A percentile compares a stretch with the other conserved stretches of the same genome.
Evolutionary conservation across 2,113 vertebrate species (phyloP).

Genomic region (Felis catus): DNA sequence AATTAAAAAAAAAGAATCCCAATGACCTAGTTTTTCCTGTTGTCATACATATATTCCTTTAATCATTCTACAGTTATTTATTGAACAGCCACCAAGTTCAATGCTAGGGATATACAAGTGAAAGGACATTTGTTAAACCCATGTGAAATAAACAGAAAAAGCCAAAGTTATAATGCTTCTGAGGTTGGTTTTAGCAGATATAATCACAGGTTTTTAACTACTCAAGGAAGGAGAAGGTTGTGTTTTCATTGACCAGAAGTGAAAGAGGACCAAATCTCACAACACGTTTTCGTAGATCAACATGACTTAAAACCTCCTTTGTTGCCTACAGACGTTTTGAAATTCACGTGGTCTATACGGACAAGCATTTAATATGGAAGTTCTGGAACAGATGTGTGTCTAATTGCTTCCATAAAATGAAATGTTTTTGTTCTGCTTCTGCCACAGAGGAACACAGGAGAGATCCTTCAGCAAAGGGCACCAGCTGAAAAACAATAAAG

Average conservation of each 20-base stretch:
- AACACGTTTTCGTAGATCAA: not conserved
- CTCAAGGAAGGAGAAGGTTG: not conserved
- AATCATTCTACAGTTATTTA: not conserved
- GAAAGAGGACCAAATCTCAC: not conserved
- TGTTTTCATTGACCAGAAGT: not conserved
- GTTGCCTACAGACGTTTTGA: not conserved
- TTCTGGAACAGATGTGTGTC: conserved; percentile 79
- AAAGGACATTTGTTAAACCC: not conserved
- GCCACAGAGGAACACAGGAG: conserved; percentile 70
- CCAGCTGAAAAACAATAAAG: conserved; percentile 80
- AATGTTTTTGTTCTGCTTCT: conserved; percentile 73
- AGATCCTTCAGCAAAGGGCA: conserved; percentile 80
- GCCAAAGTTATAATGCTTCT: not conserved
- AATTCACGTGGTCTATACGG: conserved; percentile 40
- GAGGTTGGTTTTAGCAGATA: not conserved
- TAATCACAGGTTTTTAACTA: not conserved
- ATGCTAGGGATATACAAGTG: not conserved
- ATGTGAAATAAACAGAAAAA: not conserved
- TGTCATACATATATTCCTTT: not conserved
- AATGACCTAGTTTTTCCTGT: not conserved
- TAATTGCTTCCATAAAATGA: conserved; percentile 81
- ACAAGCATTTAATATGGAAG: conserved; percentile 56
- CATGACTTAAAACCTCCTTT: not conserved
- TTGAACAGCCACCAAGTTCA: not conserved
- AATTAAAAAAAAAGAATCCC: not conserved